Evolutionary conservation across 2,888 invertebrate genomes (phyloP).

Genomic region (Drosophila ezoana): DNA sequence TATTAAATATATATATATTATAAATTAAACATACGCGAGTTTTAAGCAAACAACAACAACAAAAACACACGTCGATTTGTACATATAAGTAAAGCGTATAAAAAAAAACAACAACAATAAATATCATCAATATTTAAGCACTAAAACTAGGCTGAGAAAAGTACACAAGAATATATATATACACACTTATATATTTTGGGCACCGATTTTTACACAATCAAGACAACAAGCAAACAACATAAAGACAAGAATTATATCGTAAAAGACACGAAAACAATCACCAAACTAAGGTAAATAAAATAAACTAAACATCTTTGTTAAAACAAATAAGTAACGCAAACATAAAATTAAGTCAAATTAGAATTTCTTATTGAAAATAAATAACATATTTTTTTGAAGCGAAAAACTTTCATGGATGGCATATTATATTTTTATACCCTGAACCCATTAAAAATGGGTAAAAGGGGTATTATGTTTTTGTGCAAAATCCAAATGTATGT

Average conservation of each 20-base stretch:
- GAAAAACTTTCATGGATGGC: no score
- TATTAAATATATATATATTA: slow-evolving; percentile 63
- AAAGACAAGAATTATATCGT: slow-evolving; percentile 58
- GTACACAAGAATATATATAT: slow-evolving; percentile 56
- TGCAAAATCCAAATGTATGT: no score
- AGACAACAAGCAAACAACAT: slow-evolving; percentile 46
- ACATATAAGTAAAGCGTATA: slow-evolving; percentile 44
- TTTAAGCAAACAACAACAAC: slow-evolving; percentile 27
- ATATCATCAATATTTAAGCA: slow-evolving; percentile 58
- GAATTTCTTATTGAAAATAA: no score
- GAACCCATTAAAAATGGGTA: no score
- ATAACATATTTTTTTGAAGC: no score
- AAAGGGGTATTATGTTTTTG: no score
- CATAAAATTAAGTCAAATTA: background rate
- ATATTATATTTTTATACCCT: no score
- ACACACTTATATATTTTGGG: slow-evolving; percentile 72
- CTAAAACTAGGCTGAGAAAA: slow-evolving; percentile 62
- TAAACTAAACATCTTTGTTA: background rate
- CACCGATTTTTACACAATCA: slow-evolving; percentile 73
- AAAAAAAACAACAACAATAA: slow-evolving; percentile 30
- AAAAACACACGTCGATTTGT: slow-evolving; percentile 51
- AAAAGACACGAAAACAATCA: slow-evolving; percentile 80
- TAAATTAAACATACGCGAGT: slow-evolving; percentile 47
- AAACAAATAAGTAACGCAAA: background rate
- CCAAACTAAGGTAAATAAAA: slow-evolving; percentile 74